Percentiles rank a stretch among this genome's conserved stretches.
Conservation (phyloP, 2,888 invertebrate species). For the Microplitis deprimator region DNA sequence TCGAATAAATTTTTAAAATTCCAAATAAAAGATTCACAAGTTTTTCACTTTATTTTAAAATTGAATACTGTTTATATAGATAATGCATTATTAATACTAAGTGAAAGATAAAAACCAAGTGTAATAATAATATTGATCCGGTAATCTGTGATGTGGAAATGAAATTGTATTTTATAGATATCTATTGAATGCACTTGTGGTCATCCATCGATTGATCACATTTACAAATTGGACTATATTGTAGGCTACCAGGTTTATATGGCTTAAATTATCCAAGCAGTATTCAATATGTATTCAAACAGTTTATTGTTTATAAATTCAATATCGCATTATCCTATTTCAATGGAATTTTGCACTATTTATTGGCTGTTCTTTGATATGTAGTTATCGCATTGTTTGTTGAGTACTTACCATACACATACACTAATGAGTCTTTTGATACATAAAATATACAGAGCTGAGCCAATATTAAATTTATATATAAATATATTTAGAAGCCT, state of each 20-base stretch:
- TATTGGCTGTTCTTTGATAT: neutral
- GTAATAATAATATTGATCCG: neutral
- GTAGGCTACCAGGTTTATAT: neutral
- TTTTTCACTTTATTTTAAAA: neutral
- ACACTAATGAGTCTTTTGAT: neutral
- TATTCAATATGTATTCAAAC: constrained; percentile 1
- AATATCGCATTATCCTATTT: neutral
- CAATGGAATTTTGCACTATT: neutral
- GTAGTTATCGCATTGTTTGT: neutral
- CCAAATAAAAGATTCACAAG: neutral
- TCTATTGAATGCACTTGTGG: constrained; percentile 1
- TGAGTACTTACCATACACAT: neutral
- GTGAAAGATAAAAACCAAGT: neutral
- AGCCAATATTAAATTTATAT: neutral
- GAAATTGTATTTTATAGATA: neutral
- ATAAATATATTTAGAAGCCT: neutral
- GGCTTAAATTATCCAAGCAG: neutral
- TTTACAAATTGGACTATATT: neutral
- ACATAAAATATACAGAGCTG: neutral
- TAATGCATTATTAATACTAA: neutral
- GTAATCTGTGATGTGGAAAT: neutral
- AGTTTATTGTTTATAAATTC: neutral
- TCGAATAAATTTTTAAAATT: neutral
- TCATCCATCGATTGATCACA: neutral
- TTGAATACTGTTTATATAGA: neutral